Conservation (phyloP, 1,140 invertebrate species). For the Lucilia sericata region DNA sequence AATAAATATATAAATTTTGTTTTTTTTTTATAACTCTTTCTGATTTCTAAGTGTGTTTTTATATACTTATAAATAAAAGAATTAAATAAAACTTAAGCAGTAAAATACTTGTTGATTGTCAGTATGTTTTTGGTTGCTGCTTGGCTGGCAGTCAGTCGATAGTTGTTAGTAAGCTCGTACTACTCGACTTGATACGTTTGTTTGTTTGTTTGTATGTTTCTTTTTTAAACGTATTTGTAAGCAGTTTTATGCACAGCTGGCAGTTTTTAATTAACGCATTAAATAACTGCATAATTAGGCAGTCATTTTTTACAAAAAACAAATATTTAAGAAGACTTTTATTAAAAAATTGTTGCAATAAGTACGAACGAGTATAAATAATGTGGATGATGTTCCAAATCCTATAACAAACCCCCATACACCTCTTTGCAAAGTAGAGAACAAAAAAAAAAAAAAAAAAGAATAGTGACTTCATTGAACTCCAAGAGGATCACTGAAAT, state of each 20-base stretch:
- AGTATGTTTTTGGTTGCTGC: too few species aligned
- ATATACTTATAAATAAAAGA: too few species aligned
- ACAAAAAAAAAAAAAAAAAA: neutral
- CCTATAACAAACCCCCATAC: too few species aligned
- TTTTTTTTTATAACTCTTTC: too few species aligned
- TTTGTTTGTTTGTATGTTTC: neutral
- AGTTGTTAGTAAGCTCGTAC: neutral
- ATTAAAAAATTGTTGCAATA: neutral
- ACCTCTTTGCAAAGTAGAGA: too few species aligned
- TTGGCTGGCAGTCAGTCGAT: neutral
- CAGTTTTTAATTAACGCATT: slow-evolving; percentile 26
- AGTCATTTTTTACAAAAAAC: neutral
- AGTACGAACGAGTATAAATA: neutral
- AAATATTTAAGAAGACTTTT: neutral
- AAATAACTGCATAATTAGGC: slow-evolving; percentile 29
- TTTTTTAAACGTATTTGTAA: too few species aligned
- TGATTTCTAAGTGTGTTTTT: too few species aligned
- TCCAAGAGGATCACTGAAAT: slow-evolving; percentile 5
- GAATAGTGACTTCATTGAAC: neutral
- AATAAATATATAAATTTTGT: too few species aligned
- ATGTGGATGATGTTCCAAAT: neutral
- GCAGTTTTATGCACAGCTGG: slow-evolving; percentile 22
- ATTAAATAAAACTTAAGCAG: too few species aligned
- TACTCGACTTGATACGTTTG: neutral
- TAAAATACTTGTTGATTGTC: too few species aligned